Evolutionary conservation across 2,797 vertebrate genomes (phyloP).

Genomic region (Heliangelus exortis): DNA sequence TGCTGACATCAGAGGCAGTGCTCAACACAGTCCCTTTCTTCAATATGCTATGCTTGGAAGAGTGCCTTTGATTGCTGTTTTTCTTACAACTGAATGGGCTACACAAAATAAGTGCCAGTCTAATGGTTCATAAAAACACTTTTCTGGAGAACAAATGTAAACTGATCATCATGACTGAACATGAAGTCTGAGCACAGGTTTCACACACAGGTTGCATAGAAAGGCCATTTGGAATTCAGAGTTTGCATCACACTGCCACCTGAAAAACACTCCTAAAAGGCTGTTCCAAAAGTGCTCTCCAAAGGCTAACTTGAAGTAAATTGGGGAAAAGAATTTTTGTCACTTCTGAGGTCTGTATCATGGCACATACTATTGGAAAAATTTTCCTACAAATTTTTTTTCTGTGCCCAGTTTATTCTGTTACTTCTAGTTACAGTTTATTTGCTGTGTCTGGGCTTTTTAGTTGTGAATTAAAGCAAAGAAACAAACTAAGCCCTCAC

Average conservation of each 20-base stretch:
- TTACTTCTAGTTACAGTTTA: neutral
- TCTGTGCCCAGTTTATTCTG: neutral
- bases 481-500: neutral
- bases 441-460: neutral
- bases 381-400: neutral
- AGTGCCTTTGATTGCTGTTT: neutral
- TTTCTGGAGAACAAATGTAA: conserved; percentile 18
- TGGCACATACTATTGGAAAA: neutral
- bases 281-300: neutral
- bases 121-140: conserved; percentile 13
- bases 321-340: neutral
- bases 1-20: neutral
- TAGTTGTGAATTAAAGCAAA: neutral
- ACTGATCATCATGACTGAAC: neutral
- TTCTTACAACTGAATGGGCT: neutral
- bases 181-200: neutral
- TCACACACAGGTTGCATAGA: neutral
- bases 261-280: neutral
- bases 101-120: neutral
- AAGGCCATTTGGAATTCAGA: neutral
- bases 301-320: neutral
- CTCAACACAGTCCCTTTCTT: neutral
- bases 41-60: neutral
- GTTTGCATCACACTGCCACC: neutral
- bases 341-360: neutral